phyloP scores from a whole-genome alignment of 1,140 invertebrate species.

The Rhagoletis zephyria region DNA sequence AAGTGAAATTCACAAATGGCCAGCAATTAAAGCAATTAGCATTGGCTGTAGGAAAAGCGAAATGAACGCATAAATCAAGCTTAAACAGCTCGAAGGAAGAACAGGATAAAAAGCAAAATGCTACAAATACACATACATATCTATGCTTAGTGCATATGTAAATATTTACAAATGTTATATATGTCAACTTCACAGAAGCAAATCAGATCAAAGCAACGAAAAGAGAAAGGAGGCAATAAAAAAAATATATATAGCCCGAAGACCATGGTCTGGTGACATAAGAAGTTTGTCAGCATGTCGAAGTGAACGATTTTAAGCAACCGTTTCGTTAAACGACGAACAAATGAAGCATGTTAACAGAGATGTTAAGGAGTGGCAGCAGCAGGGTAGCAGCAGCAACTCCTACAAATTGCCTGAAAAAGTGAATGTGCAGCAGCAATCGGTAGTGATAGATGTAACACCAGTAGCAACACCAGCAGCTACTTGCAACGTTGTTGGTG shows the following conservation, averaged over 20 bases:
- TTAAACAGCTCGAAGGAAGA: not conserved
- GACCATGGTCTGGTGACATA: not conserved
- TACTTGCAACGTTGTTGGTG: not conserved
- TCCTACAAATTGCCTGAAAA: constrained; percentile 33
- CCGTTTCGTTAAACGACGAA: not conserved
- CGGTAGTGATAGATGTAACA: not conserved
- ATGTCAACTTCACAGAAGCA: not conserved
- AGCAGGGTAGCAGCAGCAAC: not conserved
- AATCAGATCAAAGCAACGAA: not conserved
- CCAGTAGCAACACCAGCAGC: not conserved
- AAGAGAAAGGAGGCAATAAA: constrained; percentile 28
- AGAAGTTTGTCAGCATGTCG: constrained; percentile 9
- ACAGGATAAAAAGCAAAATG: not conserved
- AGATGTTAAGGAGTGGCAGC: constrained; percentile 24
- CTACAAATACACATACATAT: too few species aligned
- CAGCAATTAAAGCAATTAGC: too few species aligned
- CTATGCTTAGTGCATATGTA: too few species aligned
- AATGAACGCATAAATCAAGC: constrained; percentile 24
- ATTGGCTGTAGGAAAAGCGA: not conserved
- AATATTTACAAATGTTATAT: too few species aligned
- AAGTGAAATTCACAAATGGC: too few species aligned
- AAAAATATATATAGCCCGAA: not conserved
- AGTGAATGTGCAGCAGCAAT: constrained; percentile 13
- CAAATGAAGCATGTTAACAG: constrained; percentile 16
- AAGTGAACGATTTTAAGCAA: not conserved